These are phyloP conservation scores for Ataeniobius toweri DNA, from an alignment of 2,797 vertebrate species.

Conservation along the genomic window DNA sequence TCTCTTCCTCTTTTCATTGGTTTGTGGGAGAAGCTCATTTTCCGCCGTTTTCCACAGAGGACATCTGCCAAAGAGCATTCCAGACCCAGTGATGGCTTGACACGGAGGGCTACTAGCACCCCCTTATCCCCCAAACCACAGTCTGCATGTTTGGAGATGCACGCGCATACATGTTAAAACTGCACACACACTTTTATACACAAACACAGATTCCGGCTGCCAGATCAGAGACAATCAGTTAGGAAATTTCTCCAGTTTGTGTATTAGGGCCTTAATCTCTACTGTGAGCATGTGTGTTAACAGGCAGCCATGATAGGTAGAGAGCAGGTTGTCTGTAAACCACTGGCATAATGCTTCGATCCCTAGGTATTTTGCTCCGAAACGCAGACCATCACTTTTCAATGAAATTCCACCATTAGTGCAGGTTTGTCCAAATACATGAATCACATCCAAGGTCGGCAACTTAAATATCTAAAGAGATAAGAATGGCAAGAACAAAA, in stretches of 20 bases:
- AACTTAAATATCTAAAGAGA: background rate
- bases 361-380: too few relatives aligned
- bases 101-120: constrained; percentile 10
- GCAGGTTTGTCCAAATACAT: background rate
- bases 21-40: constrained; percentile 60
- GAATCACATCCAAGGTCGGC: background rate
- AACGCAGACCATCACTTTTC: background rate
- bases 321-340: background rate
- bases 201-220: constrained; percentile 57
- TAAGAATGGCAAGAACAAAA: background rate
- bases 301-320: background rate
- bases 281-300: constrained; percentile 17
- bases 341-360: background rate
- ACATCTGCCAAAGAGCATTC: constrained; percentile 55
- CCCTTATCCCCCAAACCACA: background rate
- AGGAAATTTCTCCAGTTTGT: constrained; percentile 56
- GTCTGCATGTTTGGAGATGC: constrained; percentile 8
- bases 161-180: constrained; percentile 26
- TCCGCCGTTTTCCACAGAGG: constrained; percentile 48
- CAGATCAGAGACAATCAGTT: constrained; percentile 64
- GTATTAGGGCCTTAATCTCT: constrained; percentile 28
- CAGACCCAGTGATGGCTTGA: constrained; percentile 47
- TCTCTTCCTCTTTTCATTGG: constrained; percentile 42
- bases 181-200: constrained; percentile 11
- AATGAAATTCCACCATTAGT: background rate